phyloP scores from a whole-genome alignment of 2,888 invertebrate genomes.

The Lacanobia oleracea region DNA sequence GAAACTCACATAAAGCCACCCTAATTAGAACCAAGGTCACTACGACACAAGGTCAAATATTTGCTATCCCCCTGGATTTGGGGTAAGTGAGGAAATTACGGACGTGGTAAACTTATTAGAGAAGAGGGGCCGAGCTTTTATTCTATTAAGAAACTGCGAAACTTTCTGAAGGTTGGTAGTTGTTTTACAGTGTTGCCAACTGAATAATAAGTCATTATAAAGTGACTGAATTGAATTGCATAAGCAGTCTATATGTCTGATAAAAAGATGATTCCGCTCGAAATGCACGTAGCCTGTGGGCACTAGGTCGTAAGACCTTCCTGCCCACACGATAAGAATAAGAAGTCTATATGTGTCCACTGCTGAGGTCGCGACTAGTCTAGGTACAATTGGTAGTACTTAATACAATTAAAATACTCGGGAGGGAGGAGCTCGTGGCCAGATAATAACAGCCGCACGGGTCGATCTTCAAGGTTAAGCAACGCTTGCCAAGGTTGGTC shows the following conservation, averaged over 20 bases:
- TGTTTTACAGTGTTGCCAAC: background rate
- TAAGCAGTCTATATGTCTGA: background rate
- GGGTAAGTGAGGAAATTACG: slow-evolving; percentile 9
- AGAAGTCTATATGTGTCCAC: too few species aligned
- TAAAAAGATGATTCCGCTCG: too few species aligned
- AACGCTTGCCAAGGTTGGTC: too few species aligned
- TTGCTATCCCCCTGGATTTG: background rate
- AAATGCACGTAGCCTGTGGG: too few species aligned
- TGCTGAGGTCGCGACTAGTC: too few species aligned
- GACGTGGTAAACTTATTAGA: slow-evolving; percentile 13
- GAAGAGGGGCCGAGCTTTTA: background rate
- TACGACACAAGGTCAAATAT: slow-evolving; percentile 19
- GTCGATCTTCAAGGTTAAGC: too few species aligned
- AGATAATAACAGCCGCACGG: too few species aligned
- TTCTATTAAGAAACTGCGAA: background rate
- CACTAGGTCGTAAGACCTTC: too few species aligned
- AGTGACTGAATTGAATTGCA: background rate
- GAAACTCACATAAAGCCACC: slow-evolving; percentile 2
- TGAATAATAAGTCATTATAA: background rate
- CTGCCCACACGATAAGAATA: too few species aligned
- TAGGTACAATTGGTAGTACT: too few species aligned
- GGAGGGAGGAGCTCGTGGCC: too few species aligned
- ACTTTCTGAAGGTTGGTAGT: background rate
- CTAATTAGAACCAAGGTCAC: slow-evolving; percentile 24
- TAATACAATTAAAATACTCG: too few species aligned